A percentile compares a stretch with the other conserved stretches of the same genome.
phyloP scores from a whole-genome alignment of 2,888 invertebrate genomes.

The Allygus modestus region DNA sequence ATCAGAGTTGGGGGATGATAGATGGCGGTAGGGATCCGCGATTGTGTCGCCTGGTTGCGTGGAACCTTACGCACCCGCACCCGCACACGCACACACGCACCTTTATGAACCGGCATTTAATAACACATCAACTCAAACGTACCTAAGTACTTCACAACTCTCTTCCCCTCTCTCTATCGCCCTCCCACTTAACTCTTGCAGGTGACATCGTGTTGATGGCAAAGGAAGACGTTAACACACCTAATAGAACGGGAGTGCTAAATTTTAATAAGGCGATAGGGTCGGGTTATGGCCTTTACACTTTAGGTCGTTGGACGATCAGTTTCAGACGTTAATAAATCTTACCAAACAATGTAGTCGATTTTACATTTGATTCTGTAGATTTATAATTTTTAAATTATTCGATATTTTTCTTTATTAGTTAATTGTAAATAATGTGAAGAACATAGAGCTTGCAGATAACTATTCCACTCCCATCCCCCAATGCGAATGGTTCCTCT shows the following conservation, averaged over 20 bases:
- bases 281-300: not conserved
- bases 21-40: not conserved
- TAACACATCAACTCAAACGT: constrained; percentile 36
- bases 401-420: too few relatives aligned
- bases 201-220: not conserved
- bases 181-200: not conserved
- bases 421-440: too few relatives aligned
- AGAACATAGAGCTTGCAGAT: too few relatives aligned
- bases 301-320: too few relatives aligned
- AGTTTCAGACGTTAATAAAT: too few relatives aligned
- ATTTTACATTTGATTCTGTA: too few relatives aligned
- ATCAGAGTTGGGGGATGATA: not conserved
- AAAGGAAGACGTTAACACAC: constrained; percentile 20
- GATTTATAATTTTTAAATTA: too few relatives aligned
- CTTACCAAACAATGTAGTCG: too few relatives aligned
- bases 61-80: not conserved
- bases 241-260: constrained; percentile 25
- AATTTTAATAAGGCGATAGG: not conserved
- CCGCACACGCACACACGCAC: constrained; percentile 5
- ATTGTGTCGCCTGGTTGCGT: constrained; percentile 2
- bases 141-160: constrained; percentile 32
- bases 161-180: not conserved
- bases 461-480: too few relatives aligned
- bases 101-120: constrained; percentile 46
- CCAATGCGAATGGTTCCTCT: too few relatives aligned